These are phyloP conservation scores for Drosophila truncata DNA, from an alignment of 1,140 invertebrate genomes.

Conservation along the genomic window DNA sequence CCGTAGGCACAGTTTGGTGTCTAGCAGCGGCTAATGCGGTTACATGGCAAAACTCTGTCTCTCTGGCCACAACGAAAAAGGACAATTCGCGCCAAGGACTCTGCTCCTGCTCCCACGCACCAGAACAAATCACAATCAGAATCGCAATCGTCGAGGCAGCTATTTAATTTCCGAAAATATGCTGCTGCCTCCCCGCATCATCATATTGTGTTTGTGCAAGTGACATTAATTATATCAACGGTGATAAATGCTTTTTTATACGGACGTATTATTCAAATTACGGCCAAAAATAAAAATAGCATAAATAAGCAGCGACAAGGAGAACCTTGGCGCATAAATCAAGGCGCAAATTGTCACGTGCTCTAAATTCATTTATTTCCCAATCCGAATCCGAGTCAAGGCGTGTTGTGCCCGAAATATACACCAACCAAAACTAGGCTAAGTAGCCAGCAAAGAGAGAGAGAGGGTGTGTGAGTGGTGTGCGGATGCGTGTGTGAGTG, in stretches of 20 bases:
- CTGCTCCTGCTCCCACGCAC: neutral
- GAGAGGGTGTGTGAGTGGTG: neutral
- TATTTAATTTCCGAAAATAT: conserved; percentile 58
- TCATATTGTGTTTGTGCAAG: conserved; percentile 27
- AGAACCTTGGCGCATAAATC: conserved; percentile 54
- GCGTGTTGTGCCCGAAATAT: conserved; percentile 25
- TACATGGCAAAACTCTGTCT: conserved; percentile 40
- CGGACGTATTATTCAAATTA: conserved; percentile 73
- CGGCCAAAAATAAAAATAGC: conserved; percentile 29
- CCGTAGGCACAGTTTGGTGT: conserved; percentile 64
- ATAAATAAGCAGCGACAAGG: conserved; percentile 50
- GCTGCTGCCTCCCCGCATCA: conserved; percentile 29
- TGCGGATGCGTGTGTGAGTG: conserved; percentile 22
- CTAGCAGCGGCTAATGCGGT: conserved; percentile 67
- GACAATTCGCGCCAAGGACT: conserved; percentile 11
- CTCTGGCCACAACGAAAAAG: conserved; percentile 7
- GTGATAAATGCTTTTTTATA: conserved; percentile 75
- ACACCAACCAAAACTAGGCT: conserved; percentile 61
- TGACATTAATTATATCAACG: conserved; percentile 75
- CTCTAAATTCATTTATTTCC: conserved; percentile 78
- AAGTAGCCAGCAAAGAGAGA: conserved; percentile 36
- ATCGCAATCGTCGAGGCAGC: conserved; percentile 8
- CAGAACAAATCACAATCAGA: neutral
- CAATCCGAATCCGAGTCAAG: conserved; percentile 57
- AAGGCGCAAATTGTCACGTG: conserved; percentile 71